These are phyloP conservation scores for Columba janthina DNA, from an alignment of 2,113 vertebrate genomes.

Conservation along the genomic window DNA sequence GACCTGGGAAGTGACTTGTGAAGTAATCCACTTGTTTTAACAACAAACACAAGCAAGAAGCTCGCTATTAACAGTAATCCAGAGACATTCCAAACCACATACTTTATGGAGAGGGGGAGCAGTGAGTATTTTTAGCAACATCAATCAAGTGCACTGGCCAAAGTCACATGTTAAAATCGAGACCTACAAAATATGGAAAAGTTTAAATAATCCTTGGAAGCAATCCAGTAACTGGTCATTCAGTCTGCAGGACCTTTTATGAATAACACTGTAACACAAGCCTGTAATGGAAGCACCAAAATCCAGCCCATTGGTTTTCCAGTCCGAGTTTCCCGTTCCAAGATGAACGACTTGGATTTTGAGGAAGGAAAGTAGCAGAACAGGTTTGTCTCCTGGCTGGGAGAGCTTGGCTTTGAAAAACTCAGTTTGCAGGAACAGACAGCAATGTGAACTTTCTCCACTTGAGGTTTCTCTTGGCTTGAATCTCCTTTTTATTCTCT, in stretches of 20 bases:
- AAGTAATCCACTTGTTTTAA: background rate
- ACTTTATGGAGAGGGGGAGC: background rate
- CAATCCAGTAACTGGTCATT: background rate
- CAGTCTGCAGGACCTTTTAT: background rate
- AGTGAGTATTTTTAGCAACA: background rate
- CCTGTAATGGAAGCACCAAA: background rate
- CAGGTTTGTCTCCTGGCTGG: background rate
- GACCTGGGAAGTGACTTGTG: background rate
- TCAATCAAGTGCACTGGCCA: background rate
- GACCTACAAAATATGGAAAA: constrained; percentile 47
- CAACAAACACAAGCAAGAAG: background rate
- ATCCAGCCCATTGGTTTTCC: background rate
- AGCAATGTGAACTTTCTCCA: background rate
- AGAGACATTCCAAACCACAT: constrained; percentile 19
- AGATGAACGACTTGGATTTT: background rate
- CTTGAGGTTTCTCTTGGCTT: background rate
- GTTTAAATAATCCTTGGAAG: constrained; percentile 46
- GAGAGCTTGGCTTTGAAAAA: background rate
- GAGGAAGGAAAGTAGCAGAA: background rate
- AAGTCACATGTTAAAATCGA: background rate
- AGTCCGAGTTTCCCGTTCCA: background rate
- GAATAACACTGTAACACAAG: background rate
- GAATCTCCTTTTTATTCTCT: background rate
- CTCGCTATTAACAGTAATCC: background rate
- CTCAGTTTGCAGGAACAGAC: background rate